phyloP scores from a whole-genome alignment of 2,888 invertebrate species.

The Rugalucina vietnamica region DNA sequence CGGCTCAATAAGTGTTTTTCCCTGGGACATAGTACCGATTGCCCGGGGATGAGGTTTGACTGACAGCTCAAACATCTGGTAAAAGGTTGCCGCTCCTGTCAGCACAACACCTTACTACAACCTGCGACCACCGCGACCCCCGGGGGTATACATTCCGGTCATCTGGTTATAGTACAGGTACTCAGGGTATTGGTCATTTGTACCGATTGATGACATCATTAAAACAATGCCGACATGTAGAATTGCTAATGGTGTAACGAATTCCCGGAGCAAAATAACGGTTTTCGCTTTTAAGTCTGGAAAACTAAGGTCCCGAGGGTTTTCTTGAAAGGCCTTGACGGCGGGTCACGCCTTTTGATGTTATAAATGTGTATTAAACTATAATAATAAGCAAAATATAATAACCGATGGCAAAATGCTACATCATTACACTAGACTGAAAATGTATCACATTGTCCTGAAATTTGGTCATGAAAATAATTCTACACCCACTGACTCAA shows the following conservation, averaged over 20 bases:
- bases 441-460: too few relatives aligned
- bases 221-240: neutral
- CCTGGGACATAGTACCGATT: neutral
- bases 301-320: neutral
- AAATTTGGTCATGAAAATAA: too few relatives aligned
- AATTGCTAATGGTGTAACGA: neutral
- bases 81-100: neutral
- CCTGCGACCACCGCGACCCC: neutral
- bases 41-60: neutral
- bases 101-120: neutral
- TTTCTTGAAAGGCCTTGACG: neutral
- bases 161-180: neutral
- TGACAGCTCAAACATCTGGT: neutral
- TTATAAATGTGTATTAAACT: too few relatives aligned
- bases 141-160: neutral
- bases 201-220: slow-evolving; percentile 1
- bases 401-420: too few relatives aligned
- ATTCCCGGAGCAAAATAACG: neutral
- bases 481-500: too few relatives aligned
- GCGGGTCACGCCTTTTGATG: neutral
- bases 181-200: neutral
- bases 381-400: too few relatives aligned
- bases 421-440: too few relatives aligned
- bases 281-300: neutral
- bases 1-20: too few relatives aligned